These are phyloP conservation scores for Caiman crocodilus DNA, from an alignment of 2,797 vertebrate species.

Conservation along the genomic window DNA sequence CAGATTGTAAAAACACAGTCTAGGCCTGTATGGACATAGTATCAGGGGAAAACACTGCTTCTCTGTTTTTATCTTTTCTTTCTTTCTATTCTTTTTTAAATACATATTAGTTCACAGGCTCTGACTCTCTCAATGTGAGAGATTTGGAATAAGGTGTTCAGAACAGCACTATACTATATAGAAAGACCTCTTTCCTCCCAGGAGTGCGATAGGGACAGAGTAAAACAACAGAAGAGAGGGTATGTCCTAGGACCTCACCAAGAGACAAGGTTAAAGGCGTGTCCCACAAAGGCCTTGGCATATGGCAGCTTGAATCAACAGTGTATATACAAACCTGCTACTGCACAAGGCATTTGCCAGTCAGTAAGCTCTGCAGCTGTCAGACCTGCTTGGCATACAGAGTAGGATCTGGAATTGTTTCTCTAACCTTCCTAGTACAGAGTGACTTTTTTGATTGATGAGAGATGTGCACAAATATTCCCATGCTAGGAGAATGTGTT, in stretches of 20 bases:
- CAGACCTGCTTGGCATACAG: neutral
- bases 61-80: conserved; percentile 16
- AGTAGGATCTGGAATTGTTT: neutral
- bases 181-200: conserved; percentile 3
- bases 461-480: neutral
- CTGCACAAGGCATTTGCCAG: neutral
- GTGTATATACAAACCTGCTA: neutral
- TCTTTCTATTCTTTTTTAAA: neutral
- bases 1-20: neutral
- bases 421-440: neutral
- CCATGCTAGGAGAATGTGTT: neutral
- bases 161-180: neutral
- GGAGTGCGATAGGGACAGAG: conserved; percentile 14
- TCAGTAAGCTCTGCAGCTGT: neutral
- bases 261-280: conserved; percentile 25
- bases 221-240: neutral
- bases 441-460: neutral
- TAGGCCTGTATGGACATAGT: neutral
- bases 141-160: neutral
- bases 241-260: neutral
- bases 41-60: neutral
- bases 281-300: neutral
- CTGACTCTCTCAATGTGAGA: conserved; percentile 35
- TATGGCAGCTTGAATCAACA: neutral
- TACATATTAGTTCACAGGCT: neutral